phyloP scores from a whole-genome alignment of 2,797 vertebrate genomes.

The Kryptopterus vitreolus region DNA sequence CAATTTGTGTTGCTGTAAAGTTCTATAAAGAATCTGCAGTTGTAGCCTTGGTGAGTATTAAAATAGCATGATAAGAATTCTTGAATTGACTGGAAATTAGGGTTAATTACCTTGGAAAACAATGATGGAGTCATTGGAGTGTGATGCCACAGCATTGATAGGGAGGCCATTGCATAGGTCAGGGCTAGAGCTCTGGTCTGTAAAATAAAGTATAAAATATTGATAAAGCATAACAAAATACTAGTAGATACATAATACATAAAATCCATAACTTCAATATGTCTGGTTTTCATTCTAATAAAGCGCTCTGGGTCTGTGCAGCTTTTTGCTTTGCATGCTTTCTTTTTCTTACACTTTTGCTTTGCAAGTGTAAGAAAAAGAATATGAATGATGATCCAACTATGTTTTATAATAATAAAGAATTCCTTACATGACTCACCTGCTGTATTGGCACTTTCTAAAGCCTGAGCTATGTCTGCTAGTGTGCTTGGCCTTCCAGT shows the following conservation, averaged over 20 bases:
- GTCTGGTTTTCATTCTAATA: not conserved
- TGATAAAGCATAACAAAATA: not conserved
- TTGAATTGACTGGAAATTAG: not conserved
- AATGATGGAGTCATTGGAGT: constrained; percentile 83
- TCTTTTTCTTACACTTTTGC: too few species aligned
- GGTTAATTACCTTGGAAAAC: constrained; percentile 82
- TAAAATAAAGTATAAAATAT: constrained; percentile 1
- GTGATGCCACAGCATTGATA: constrained; percentile 78
- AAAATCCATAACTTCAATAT: not conserved
- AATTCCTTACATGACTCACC: not conserved
- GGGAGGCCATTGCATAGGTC: constrained; percentile 81
- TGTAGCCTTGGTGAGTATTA: too few species aligned
- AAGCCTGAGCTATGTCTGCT: constrained; percentile 39
- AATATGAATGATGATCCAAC: not conserved
- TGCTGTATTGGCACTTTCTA: constrained; percentile 11
- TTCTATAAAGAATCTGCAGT: too few species aligned
- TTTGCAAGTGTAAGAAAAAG: too few species aligned
- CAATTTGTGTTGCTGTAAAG: not conserved
- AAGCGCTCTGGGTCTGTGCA: not conserved
- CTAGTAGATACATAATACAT: not conserved
- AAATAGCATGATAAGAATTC: not conserved
- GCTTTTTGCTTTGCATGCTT: too few species aligned
- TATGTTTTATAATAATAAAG: not conserved
- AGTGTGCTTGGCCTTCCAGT: constrained; percentile 36
- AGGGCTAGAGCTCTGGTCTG: constrained; percentile 64